Conservation (phyloP, 37 sponge, comb jelly and placozoan genomes). For the Corticium candelabrum region DNA sequence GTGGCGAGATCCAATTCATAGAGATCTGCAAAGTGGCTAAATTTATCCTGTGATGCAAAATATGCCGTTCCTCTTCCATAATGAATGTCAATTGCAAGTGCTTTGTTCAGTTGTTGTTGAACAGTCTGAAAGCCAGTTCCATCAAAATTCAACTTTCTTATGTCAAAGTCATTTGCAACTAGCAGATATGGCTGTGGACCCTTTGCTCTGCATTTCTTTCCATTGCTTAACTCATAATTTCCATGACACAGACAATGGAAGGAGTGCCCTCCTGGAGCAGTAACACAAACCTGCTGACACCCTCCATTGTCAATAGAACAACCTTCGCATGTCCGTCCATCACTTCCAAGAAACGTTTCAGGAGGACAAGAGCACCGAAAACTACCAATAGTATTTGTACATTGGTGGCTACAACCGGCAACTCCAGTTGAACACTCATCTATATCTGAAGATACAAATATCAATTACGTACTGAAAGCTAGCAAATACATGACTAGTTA, state of each 20-base stretch:
- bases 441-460: too few species aligned
- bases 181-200: not conserved
- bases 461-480: too few species aligned
- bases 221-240: not conserved
- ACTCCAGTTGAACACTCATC: not conserved
- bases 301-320: conserved; percentile 5
- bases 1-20: too few species aligned
- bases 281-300: conserved; percentile 2
- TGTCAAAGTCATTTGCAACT: not conserved
- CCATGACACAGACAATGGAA: conserved; percentile 6
- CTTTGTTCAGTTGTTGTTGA: not conserved
- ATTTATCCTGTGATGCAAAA: not conserved
- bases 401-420: not conserved
- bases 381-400: conserved; percentile 10
- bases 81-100: not conserved
- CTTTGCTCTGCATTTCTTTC: not conserved
- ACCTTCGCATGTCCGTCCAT: conserved; percentile 2
- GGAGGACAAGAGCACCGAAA: not conserved
- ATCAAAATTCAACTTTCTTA: not conserved
- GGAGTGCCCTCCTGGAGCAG: not conserved
- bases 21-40: too few species aligned
- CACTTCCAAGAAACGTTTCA: not conserved
- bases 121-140: not conserved
- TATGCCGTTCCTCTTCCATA: not conserved
- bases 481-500: too few species aligned